Evolutionary conservation across 2,113 vertebrate species (phyloP), one percentile per base, ranked within the genome.

Genomic region (Nycticebus coucang): DNA sequence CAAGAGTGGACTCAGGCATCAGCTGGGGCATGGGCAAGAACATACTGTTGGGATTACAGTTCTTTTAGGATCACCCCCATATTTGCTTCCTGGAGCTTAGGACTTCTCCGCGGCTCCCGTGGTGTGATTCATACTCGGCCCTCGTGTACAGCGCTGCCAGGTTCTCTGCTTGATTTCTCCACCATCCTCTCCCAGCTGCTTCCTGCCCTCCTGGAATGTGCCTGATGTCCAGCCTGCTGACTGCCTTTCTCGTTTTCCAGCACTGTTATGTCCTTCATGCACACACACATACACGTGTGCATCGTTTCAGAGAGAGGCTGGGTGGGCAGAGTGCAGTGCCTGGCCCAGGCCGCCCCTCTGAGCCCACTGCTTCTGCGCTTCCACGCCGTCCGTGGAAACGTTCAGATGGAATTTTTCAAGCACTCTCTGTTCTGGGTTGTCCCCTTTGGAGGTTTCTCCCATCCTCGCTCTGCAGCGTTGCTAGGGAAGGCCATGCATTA

Each of bases 401-500:
- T 30, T 53, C 15, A 72, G 8, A 13, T 60, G 74, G 45, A 26
- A 41, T 64, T 72, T 77, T 77, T 62, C 68, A 21, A 59, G 85
- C n/a, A 19, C 80, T 35, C 15, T 41, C 33, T 55, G 68, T 79
- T 13, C 55, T 13, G 68, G 60, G 53, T 22, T 62, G 62, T 93
- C 22, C 74, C 69, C 89, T 60, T 19, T 9, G 41, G 45, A 87
- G 33, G 24, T 41, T 92, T 60, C 53, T 80, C 78, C 26, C 0
- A 1, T 30, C 69, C 60, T 28, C 0, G 1, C 78, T 59, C 26
- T 11, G 14, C 72, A 11, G 53, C 9, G 19, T 85, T 79, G 87
- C 91, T 50, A 37, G 66, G 83, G 66, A 78, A 80, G 21, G 6
- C 82, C 78, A 7, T 28, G 78, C 57, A 28, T 84, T 91, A 57